Evolutionary conservation across 1,140 invertebrate species (phyloP).

Genomic region (Tetranychus cinnabarinus): DNA sequence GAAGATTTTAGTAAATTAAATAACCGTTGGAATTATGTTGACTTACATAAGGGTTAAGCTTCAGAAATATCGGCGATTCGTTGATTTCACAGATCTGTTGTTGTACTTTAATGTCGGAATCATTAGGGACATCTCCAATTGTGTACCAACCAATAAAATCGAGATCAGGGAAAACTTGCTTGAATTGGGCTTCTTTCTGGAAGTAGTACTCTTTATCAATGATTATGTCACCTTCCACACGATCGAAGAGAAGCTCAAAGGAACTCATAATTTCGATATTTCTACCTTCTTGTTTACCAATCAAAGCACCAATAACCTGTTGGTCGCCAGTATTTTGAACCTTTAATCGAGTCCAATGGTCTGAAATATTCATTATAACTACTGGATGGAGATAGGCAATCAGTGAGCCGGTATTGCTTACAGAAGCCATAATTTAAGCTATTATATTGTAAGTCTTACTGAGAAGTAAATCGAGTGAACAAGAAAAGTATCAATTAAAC

Average conservation of each 20-base stretch:
- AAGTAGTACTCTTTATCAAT: constrained; percentile 88
- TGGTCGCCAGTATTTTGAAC: constrained; percentile 34
- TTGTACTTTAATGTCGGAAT: constrained; percentile 72
- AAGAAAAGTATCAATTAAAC: too few species aligned
- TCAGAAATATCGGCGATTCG: constrained; percentile 79
- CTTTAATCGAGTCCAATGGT: constrained; percentile 83
- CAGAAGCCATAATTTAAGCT: too few species aligned
- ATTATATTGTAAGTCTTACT: too few species aligned
- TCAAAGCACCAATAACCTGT: constrained; percentile 67
- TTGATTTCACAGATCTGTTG: constrained; percentile 78
- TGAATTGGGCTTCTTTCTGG: constrained; percentile 77
- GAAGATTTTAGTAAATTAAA: constrained; percentile 10
- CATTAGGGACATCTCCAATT: constrained; percentile 62
- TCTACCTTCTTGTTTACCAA: constrained; percentile 87
- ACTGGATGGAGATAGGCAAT: constrained; percentile 82
- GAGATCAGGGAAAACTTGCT: constrained; percentile 85
- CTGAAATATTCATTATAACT: constrained; percentile 96
- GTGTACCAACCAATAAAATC: constrained; percentile 97
- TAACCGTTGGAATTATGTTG: neutral
- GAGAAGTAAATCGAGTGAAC: too few species aligned
- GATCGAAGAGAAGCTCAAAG: constrained; percentile 62
- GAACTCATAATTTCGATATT: constrained; percentile 98
- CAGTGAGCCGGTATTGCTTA: constrained; percentile 39
- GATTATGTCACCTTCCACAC: constrained; percentile 50
- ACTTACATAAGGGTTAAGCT: constrained; percentile 45